phyloP scores from a whole-genome alignment of 2,888 invertebrate species.

The Arge pagana region DNA sequence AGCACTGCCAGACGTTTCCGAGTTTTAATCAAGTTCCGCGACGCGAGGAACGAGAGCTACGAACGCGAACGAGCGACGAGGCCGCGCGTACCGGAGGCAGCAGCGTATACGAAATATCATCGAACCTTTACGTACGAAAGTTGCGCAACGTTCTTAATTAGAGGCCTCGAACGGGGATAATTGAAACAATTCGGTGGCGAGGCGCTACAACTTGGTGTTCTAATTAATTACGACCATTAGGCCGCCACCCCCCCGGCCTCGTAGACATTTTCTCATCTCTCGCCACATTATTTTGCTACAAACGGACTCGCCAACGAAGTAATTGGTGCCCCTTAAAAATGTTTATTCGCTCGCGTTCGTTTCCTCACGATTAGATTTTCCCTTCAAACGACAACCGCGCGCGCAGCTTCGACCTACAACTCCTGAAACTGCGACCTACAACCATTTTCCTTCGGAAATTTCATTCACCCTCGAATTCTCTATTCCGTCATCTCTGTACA shows the following conservation, averaged over 20 bases:
- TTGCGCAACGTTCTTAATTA: conserved; percentile 22
- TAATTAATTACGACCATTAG: conserved; percentile 21
- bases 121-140: conserved; percentile 31
- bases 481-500: no score
- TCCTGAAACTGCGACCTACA: no score
- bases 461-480: no score
- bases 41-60: no score
- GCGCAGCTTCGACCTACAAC: no score
- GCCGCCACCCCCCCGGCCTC: conserved; percentile 7
- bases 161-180: conserved; percentile 16
- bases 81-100: conserved; percentile 10
- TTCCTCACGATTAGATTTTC: background rate
- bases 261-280: conserved; percentile 12
- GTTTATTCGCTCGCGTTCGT: conserved; percentile 2
- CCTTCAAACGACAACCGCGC: no score
- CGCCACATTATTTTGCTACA: conserved; percentile 12
- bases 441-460: no score
- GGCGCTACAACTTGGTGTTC: conserved; percentile 17
- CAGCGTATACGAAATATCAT: conserved; percentile 23
- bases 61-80: conserved; percentile 17
- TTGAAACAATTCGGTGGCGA: conserved; percentile 21
- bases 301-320: conserved; percentile 8
- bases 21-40: conserved; percentile 22
- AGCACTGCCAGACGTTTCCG: conserved; percentile 12
- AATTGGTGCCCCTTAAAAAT: conserved; percentile 16